Evolutionary conservation across 1,140 invertebrate genomes (phyloP).

Genomic region (Popillia japonica): DNA sequence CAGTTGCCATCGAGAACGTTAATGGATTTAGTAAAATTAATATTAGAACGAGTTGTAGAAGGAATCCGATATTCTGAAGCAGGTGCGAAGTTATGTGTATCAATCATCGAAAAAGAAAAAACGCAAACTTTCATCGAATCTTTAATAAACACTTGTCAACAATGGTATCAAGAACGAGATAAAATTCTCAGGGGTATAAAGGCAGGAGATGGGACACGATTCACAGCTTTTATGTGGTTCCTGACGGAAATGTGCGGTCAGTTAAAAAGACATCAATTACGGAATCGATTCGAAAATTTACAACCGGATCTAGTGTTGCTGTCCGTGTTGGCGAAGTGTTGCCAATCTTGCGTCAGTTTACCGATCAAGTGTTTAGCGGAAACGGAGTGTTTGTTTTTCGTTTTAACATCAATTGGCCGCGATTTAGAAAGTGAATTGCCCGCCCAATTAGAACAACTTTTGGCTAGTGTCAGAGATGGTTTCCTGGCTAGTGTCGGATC

Average conservation of each 20-base stretch:
- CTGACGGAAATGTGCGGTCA: constrained; percentile 89
- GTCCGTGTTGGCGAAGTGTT: constrained; percentile 83
- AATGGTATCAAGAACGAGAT: constrained; percentile 87
- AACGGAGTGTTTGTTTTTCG: constrained; percentile 86
- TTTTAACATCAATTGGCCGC: constrained; percentile 84
- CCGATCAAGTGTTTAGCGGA: constrained; percentile 80
- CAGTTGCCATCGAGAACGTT: constrained; percentile 76
- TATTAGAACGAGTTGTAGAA: constrained; percentile 80
- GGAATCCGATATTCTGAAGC: constrained; percentile 79
- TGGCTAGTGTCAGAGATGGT: constrained; percentile 82
- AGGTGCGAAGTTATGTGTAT: constrained; percentile 82
- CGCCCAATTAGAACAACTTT: constrained; percentile 76
- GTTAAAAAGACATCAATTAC: constrained; percentile 77
- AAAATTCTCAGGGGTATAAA: constrained; percentile 65
- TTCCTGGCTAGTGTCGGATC: constrained; percentile 76
- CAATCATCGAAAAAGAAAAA: constrained; percentile 85
- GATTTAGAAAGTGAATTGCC: constrained; percentile 85
- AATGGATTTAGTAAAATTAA: constrained; percentile 84
- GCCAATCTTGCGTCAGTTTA: constrained; percentile 80
- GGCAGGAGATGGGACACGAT: constrained; percentile 69
- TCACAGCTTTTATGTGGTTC: constrained; percentile 87
- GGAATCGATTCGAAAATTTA: constrained; percentile 72
- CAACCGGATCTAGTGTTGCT: constrained; percentile 78
- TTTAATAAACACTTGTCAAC: constrained; percentile 85
- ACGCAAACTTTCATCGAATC: constrained; percentile 89